Conservation (phyloP, 2,888 invertebrate genomes). For the Brachycybe producta region DNA sequence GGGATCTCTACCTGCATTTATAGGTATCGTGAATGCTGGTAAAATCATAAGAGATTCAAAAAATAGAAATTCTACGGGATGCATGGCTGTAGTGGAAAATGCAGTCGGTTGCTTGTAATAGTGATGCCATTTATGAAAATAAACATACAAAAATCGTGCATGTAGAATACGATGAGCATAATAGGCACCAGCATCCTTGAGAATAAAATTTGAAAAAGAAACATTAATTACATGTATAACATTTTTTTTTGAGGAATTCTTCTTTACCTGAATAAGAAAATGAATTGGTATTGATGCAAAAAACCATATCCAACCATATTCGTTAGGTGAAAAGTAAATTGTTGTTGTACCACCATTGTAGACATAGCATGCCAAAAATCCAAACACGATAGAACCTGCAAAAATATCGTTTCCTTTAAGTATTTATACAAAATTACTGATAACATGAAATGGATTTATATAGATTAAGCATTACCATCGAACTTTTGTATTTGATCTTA, state of each 20-base stretch:
- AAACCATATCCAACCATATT: conserved; percentile 53
- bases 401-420: not conserved
- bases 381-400: conserved; percentile 41
- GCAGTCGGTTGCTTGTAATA: conserved; percentile 62
- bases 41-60: conserved; percentile 47
- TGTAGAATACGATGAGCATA: conserved; percentile 51
- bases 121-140: conserved; percentile 61
- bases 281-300: conserved; percentile 49
- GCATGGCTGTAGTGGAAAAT: conserved; percentile 57
- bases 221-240: not conserved
- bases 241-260: no score
- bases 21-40: conserved; percentile 49
- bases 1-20: conserved; percentile 51
- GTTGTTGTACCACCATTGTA: conserved; percentile 51
- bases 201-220: not conserved
- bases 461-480: no score
- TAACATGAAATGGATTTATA: conserved; percentile 38
- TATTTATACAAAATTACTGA: conserved; percentile 29
- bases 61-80: conserved; percentile 53
- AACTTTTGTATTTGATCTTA: no score
- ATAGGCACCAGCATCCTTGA: conserved; percentile 22
- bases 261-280: conserved; percentile 46
- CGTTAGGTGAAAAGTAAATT: conserved; percentile 49
- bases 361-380: conserved; percentile 50
- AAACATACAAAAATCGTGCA: conserved; percentile 51